These are phyloP conservation scores for Chiridota heheva DNA, from an alignment of 35 echinoderm and acorn worm species.

Conservation along the genomic window DNA sequence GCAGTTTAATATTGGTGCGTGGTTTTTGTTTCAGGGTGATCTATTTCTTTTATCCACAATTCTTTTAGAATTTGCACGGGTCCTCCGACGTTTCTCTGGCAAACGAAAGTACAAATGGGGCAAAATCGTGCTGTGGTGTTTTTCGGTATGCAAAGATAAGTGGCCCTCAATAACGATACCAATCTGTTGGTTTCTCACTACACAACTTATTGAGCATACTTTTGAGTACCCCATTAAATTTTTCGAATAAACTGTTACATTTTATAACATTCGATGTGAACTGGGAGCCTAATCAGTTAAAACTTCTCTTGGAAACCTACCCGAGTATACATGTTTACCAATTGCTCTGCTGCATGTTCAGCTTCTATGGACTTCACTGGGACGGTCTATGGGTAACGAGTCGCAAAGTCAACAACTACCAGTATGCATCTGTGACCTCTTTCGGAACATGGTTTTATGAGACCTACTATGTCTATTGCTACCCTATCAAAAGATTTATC, in stretches of 20 bases:
- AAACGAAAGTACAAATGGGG: neutral
- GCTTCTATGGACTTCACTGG: constrained; percentile 20
- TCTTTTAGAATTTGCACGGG: neutral
- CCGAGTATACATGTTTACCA: constrained; percentile 16
- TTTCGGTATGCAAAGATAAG: constrained; percentile 33
- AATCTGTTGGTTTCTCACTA: neutral
- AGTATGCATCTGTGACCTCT: neutral
- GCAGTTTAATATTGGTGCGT: constrained; percentile 2
- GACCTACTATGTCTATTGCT: constrained; percentile 23
- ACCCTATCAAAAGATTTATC: constrained; percentile 7
- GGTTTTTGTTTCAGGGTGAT: neutral
- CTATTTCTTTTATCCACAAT: neutral
- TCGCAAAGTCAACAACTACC: constrained; percentile 38
- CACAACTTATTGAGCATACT: constrained; percentile 16
- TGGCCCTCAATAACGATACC: neutral
- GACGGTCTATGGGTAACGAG: constrained; percentile 21
- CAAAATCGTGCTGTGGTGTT: neutral
- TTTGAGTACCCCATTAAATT: constrained; percentile 48
- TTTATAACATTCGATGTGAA: constrained; percentile 20
- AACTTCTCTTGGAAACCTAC: constrained; percentile 27
- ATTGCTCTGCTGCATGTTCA: constrained; percentile 16
- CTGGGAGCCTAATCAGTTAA: constrained; percentile 19
- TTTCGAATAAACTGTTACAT: constrained; percentile 51
- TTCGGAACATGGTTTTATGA: neutral
- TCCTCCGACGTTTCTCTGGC: neutral